Evolutionary conservation across 2,797 vertebrate species (phyloP).

Genomic region (Malurus splendens): DNA sequence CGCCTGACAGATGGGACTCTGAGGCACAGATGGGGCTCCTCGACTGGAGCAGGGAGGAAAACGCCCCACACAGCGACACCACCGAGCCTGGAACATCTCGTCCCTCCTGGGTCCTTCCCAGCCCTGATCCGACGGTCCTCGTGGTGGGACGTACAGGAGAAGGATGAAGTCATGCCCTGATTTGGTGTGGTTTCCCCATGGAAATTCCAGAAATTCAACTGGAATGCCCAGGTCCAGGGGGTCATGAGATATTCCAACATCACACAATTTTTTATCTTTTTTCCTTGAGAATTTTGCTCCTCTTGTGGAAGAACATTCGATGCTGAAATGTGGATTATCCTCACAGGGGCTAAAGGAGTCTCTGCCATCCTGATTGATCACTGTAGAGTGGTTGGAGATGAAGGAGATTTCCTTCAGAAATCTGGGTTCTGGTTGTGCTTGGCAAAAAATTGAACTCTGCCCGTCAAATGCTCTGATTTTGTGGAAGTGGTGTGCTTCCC

Average conservation of each 20-base stretch:
- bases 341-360: not conserved
- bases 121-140: rapidly evolving
- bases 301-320: not conserved
- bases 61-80: rapidly evolving
- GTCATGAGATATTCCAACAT: rapidly evolving
- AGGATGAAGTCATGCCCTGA: not conserved
- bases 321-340: not conserved
- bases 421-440: not conserved
- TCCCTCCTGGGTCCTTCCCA: not conserved
- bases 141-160: not conserved
- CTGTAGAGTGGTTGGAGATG: not conserved
- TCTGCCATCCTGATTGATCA: not conserved
- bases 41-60: not conserved
- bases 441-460: not conserved
- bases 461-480: not conserved
- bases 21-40: constrained; percentile 16
- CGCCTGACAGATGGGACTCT: not conserved
- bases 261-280: not conserved
- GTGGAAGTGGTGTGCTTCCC: not conserved
- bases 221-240: not conserved
- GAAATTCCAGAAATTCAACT: too few species aligned
- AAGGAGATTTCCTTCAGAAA: not conserved
- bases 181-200: not conserved
- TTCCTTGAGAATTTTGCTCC: not conserved
- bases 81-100: not conserved